These are phyloP conservation scores for Pterois miles DNA, from an alignment of 2,797 vertebrate species.

Conservation along the genomic window DNA sequence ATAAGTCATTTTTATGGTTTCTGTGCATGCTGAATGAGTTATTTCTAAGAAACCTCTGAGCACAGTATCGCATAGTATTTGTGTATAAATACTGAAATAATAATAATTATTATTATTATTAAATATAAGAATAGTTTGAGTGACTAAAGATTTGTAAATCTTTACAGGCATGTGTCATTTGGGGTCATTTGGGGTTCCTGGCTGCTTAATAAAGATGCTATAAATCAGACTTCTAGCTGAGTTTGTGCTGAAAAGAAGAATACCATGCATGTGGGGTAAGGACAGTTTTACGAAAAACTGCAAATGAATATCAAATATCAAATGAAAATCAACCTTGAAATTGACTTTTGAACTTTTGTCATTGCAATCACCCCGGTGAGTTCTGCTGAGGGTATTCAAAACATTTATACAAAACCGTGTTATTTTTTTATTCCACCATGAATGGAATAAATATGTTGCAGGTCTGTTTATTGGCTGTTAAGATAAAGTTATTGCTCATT, in stretches of 20 bases:
- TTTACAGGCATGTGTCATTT: neutral
- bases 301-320: too few species aligned
- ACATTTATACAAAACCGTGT: constrained; percentile 41
- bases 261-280: neutral
- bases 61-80: neutral
- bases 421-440: constrained; percentile 53
- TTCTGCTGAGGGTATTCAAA: constrained; percentile 36
- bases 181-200: neutral
- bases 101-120: too few species aligned
- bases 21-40: neutral
- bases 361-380: neutral
- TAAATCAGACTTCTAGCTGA: neutral
- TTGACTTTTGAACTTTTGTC: neutral
- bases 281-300: neutral
- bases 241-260: neutral
- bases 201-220: neutral
- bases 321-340: neutral
- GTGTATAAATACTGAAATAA: neutral
- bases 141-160: neutral
- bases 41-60: neutral
- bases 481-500: constrained; percentile 75
- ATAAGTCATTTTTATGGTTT: too few species aligned
- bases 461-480: constrained; percentile 79
- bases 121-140: too few species aligned
- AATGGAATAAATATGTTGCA: constrained; percentile 74